These are phyloP conservation scores for Myripristis jacobus DNA, from an alignment of 2,797 vertebrate genomes.

Conservation along the genomic window DNA sequence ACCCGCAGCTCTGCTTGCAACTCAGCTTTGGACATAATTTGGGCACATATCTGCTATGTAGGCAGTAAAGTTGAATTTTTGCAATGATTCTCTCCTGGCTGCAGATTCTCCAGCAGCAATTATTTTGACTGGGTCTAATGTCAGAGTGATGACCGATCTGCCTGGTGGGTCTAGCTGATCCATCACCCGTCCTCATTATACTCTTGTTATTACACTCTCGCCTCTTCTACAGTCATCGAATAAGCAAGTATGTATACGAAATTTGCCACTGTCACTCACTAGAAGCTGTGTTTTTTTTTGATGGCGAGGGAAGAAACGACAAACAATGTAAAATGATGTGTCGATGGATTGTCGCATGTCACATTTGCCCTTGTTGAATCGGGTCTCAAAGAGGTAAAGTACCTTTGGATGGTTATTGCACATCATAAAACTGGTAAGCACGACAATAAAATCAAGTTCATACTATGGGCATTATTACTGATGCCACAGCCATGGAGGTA, in stretches of 20 bases:
- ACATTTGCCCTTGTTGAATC: slow-evolving; percentile 44
- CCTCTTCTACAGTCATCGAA: slow-evolving; percentile 1
- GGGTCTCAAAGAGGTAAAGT: slow-evolving; percentile 40
- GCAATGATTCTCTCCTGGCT: slow-evolving; percentile 7
- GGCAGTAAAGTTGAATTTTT: slow-evolving; percentile 35
- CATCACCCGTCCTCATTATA: slow-evolving; percentile 6
- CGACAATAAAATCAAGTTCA: slow-evolving; percentile 29
- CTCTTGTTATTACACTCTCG: slow-evolving; percentile 16
- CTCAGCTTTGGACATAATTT: slow-evolving; percentile 29
- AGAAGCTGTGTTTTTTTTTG: slow-evolving; percentile 3
- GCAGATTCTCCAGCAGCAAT: slow-evolving; percentile 25
- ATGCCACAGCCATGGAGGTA: slow-evolving; percentile 57
- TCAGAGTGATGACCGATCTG: slow-evolving; percentile 16
- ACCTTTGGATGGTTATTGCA: slow-evolving; percentile 73
- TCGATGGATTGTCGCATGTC: slow-evolving; percentile 28
- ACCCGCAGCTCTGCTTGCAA: slow-evolving; percentile 18
- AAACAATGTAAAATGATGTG: slow-evolving; percentile 9
- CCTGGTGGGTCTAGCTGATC: slow-evolving; percentile 2
- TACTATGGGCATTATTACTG: slow-evolving; percentile 31
- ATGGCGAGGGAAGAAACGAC: slow-evolving; percentile 19
- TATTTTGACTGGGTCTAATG: slow-evolving; percentile 9
- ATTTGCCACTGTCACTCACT: slow-evolving; percentile 13
- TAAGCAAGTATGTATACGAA: slow-evolving; percentile 2
- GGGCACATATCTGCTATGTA: slow-evolving; percentile 23
- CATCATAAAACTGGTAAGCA: slow-evolving; percentile 51